A percentile compares a stretch with the other conserved stretches of the same genome.
Conservation (phyloP, 2,797 vertebrate genomes). For the Momotus momota region DNA sequence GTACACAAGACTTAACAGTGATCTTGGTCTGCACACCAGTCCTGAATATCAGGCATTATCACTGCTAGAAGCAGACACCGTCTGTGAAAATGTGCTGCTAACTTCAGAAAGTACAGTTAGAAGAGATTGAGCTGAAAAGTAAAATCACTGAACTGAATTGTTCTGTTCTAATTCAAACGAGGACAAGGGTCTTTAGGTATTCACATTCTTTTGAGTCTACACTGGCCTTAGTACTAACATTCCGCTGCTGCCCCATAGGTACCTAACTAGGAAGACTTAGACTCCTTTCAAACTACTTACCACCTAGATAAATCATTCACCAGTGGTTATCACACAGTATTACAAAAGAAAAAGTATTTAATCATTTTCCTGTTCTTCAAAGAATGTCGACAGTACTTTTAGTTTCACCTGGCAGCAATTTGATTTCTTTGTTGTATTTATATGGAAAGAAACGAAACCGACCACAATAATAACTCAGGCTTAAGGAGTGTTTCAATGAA, state of each 20-base stretch:
- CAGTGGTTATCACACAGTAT: background rate
- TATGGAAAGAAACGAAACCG: background rate
- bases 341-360: background rate
- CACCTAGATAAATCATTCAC: background rate
- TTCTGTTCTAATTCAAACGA: too few relatives aligned
- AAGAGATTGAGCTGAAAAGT: too few relatives aligned
- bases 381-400: background rate
- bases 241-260: background rate
- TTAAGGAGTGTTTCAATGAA: background rate
- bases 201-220: background rate
- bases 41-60: too few relatives aligned
- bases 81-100: too few relatives aligned
- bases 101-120: too few relatives aligned
- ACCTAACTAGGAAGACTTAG: background rate
- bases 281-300: background rate
- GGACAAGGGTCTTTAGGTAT: background rate
- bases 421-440: background rate
- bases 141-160: too few relatives aligned
- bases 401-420: background rate
- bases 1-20: too few relatives aligned
- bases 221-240: background rate
- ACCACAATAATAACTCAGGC: background rate
- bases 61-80: too few relatives aligned
- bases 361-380: background rate
- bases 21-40: too few relatives aligned